Evolutionary conservation across 2,113 vertebrate species (phyloP).

Genomic region (Entomyzon cyanotis): DNA sequence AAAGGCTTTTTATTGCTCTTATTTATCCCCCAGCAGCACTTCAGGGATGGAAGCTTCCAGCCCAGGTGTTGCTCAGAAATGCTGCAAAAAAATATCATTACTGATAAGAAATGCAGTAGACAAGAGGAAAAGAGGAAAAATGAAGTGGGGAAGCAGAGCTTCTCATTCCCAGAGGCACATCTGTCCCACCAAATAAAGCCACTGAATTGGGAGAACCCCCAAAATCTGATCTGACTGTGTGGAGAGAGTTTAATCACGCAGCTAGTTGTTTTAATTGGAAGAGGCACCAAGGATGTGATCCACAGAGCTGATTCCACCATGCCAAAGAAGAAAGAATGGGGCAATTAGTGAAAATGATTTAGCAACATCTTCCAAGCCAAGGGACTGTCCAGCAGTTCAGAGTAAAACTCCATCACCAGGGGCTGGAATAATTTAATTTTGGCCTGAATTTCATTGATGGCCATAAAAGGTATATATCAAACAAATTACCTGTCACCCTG

Average conservation of each 20-base stretch:
- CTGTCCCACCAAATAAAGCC: background rate
- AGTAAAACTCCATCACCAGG: background rate
- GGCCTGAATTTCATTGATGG: background rate
- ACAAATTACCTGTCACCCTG: background rate
- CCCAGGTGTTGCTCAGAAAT: background rate
- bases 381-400: background rate
- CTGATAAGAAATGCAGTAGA: background rate
- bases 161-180: background rate
- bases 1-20: background rate
- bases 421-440: background rate
- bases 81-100: background rate
- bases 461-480: background rate
- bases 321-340: background rate
- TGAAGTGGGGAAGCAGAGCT: background rate
- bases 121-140: background rate
- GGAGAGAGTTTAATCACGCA: background rate
- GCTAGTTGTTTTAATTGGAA: background rate
- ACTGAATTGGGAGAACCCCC: background rate
- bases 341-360: background rate
- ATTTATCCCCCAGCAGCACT: background rate
- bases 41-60: background rate
- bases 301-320: background rate
- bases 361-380: rapidly evolving
- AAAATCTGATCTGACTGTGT: rapidly evolving
- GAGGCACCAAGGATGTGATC: background rate